phyloP scores from a whole-genome alignment of 2,888 invertebrate species.

The Palloptera scutellata region DNA sequence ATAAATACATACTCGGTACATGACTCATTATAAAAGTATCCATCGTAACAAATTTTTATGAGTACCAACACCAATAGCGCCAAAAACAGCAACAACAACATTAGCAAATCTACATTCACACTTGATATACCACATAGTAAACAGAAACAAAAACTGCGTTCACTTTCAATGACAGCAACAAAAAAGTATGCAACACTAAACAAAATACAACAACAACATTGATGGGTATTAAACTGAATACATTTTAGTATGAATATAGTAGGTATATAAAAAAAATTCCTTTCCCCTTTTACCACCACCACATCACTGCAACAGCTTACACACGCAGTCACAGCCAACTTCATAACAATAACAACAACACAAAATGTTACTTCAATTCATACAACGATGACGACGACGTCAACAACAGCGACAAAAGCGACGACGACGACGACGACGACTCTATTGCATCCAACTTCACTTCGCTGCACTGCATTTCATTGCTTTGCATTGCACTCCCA shows the following conservation, averaged over 20 bases:
- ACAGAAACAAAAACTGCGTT: conserved; percentile 1
- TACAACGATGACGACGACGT: too few relatives aligned
- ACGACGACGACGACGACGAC: too few relatives aligned
- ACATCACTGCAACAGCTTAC: background rate
- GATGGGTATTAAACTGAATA: conserved; percentile 15
- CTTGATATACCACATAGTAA: background rate
- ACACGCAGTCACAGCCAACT: background rate
- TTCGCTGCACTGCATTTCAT: background rate
- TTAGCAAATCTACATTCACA: background rate
- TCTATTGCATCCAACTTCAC: background rate
- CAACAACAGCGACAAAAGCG: too few relatives aligned
- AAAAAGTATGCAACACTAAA: background rate
- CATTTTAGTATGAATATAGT: conserved; percentile 6
- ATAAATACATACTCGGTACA: too few relatives aligned
- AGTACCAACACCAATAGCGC: too few relatives aligned
- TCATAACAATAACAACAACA: too few relatives aligned
- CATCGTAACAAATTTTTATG: background rate
- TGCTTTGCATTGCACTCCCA: too few relatives aligned
- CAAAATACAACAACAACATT: conserved; percentile 11
- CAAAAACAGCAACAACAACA: background rate
- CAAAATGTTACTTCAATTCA: too few relatives aligned
- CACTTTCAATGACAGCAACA: conserved; percentile 15
- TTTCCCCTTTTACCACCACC: background rate
- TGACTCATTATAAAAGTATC: background rate
- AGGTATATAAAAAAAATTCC: background rate